phyloP scores from a whole-genome alignment of 2,888 invertebrate genomes.

The Acrocyrtus sp. region DNA sequence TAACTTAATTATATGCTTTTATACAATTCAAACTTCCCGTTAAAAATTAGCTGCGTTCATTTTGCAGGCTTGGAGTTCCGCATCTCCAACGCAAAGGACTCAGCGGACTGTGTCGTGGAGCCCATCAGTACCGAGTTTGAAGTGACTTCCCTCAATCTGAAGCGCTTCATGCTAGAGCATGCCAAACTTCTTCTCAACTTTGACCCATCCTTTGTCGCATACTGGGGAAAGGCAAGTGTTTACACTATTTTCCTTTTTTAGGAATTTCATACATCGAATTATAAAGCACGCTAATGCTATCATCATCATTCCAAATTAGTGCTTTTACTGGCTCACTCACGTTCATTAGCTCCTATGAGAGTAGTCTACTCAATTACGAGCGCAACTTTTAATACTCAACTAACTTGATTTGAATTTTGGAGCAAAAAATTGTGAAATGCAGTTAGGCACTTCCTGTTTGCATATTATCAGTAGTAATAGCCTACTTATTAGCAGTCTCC shows the following conservation, averaged over 20 bases:
- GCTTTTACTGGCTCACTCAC: no score
- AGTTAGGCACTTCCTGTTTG: no score
- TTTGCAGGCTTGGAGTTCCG: slow-evolving; percentile 62
- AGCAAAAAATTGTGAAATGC: no score
- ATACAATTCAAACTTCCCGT: no score
- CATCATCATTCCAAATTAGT: no score
- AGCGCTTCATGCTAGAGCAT: slow-evolving; percentile 63
- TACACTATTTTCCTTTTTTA: background rate
- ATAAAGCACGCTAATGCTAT: background rate
- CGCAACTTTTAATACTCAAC: no score
- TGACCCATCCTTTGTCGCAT: slow-evolving; percentile 63
- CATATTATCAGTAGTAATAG: no score
- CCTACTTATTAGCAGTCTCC: no score
- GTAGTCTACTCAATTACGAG: no score
- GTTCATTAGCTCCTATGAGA: background rate
- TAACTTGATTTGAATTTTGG: no score
- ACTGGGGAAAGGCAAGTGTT: slow-evolving; percentile 63
- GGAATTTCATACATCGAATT: background rate
- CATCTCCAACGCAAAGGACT: slow-evolving; percentile 60
- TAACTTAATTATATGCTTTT: background rate
- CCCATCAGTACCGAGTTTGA: slow-evolving; percentile 62
- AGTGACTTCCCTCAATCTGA: slow-evolving; percentile 58
- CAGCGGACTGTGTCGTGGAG: slow-evolving; percentile 62
- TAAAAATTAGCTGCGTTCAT: no score
- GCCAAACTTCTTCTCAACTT: slow-evolving; percentile 63